phyloP scores from a whole-genome alignment of 2,113 vertebrate genomes.

The Marmota flaviventris region DNA sequence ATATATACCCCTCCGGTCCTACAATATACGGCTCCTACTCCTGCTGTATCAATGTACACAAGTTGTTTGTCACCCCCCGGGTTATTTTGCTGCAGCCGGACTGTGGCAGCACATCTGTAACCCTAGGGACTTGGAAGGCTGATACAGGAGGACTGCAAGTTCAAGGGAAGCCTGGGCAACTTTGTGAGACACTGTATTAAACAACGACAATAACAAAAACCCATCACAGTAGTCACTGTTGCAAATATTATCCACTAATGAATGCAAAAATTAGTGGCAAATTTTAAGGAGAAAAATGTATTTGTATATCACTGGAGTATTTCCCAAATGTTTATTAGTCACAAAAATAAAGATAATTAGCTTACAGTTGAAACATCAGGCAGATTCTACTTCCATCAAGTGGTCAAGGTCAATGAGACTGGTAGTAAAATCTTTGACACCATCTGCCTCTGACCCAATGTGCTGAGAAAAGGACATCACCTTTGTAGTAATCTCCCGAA shows the following conservation, averaged over 20 bases:
- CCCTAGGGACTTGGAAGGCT: not conserved
- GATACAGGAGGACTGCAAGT: too few relatives aligned
- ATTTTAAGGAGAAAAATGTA: conserved; percentile 37
- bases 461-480: not conserved
- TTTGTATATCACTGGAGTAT: not conserved
- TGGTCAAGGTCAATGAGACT: not conserved
- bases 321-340: not conserved
- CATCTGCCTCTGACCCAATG: not conserved
- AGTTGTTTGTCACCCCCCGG: too few relatives aligned
- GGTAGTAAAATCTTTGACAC: not conserved
- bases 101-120: not conserved
- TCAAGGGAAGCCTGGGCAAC: too few relatives aligned
- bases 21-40: too few relatives aligned
- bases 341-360: not conserved
- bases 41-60: too few relatives aligned
- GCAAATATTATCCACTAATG: not conserved
- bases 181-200: too few relatives aligned
- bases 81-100: too few relatives aligned
- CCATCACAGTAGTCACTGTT: not conserved
- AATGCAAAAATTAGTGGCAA: conserved; percentile 14
- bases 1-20: too few relatives aligned
- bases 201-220: too few relatives aligned
- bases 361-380: not conserved
- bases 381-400: not conserved
- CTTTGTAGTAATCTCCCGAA: not conserved